Evolutionary conservation across 2,888 invertebrate genomes (phyloP).

Genomic region (Deilephila porcellus): DNA sequence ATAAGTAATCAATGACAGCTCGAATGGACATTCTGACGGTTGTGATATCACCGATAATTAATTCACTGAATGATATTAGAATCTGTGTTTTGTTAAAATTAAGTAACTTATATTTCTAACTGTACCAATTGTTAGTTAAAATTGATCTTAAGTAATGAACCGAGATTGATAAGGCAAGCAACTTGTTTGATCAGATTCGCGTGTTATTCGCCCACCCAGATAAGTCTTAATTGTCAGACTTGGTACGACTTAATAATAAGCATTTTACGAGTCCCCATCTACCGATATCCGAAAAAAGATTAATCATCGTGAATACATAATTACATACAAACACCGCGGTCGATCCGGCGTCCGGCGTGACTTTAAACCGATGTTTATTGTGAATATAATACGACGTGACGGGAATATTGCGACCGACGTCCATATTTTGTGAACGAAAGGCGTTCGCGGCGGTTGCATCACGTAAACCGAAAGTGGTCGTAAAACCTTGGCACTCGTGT

Average conservation of each 20-base stretch:
- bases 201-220: not conserved
- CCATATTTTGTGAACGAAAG: slow-evolving; percentile 69
- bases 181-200: no score
- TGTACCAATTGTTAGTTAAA: no score
- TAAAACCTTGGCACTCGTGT: slow-evolving; percentile 75
- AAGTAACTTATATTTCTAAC: no score
- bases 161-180: no score
- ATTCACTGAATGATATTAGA: no score
- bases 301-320: not conserved
- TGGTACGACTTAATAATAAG: not conserved
- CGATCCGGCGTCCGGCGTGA: not conserved
- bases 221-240: not conserved
- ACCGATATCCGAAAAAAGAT: not conserved
- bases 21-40: no score
- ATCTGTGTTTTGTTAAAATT: no score
- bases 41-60: no score
- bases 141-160: no score
- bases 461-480: slow-evolving; percentile 78
- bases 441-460: slow-evolving; percentile 63
- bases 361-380: slow-evolving; percentile 20
- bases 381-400: slow-evolving; percentile 64
- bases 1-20: no score
- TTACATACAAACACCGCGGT: not conserved
- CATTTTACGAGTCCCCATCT: not conserved
- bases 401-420: slow-evolving; percentile 55